Evolutionary conservation across 2,797 vertebrate species (phyloP), one percentile per base, ranked within the genome.

Genomic region (Schizothorax lantsangensis): DNA sequence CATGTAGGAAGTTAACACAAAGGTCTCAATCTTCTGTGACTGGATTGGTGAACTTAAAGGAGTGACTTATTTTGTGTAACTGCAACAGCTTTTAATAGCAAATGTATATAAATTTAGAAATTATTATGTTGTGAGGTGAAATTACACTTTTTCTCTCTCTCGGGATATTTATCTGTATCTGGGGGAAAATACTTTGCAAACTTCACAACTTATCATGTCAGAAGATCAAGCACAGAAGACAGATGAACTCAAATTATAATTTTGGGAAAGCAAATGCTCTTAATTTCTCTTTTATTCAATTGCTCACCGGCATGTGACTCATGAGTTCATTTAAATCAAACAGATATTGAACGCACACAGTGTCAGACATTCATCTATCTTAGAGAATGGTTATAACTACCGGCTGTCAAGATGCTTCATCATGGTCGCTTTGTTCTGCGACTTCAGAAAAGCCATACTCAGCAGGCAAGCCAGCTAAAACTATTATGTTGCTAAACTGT

Each of bases 381-480:
- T 52, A 52, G 3, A 52, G 54, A 21, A 79, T 33, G 40, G 33
- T 43, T 49, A 26, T 88, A 73, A 68, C 72, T 77, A 73, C n/a
- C 54, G 21, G 26, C 64, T 81, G 38, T 45, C 64, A 54, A 59
- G 83, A 87, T 40, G 11, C 69, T 68, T 49, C 77, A 71, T 69
- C 45, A 19, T 30, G 52, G 26, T 10, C 6, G 47, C 83, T 72
- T 77, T 88, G 86, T 87, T 83, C 64, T 52, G 36, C 14, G 6
- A 49, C 10, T 71, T 74, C 36, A 69, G 30, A 49, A 81, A 83
- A 79, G 64, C 43, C 40, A 77, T 75, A 85, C 73, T 83, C 62
- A 80, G 73, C 83, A 79, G 84, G 74, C 33, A 79, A 64, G 47
- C 80, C 26, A 9, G 81, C 47, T 38, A 71, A 86, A 89, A 86